These are phyloP conservation scores for Heliconius sara DNA, from an alignment of 2,888 invertebrate genomes.

Conservation along the genomic window DNA sequence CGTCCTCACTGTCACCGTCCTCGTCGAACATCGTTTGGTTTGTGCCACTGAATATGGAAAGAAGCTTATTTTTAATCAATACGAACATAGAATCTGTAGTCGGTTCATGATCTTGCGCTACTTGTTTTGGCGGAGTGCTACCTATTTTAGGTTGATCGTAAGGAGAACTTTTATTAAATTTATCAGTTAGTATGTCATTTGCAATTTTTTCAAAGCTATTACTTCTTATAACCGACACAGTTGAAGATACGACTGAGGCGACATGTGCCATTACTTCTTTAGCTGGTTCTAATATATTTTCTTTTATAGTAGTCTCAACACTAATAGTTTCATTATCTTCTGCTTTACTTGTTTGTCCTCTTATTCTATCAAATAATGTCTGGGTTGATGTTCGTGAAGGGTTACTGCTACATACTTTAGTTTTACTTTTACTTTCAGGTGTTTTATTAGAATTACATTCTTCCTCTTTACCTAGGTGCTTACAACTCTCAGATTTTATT, in stretches of 20 bases:
- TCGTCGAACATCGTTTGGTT: conserved; percentile 20
- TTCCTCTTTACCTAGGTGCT: conserved; percentile 48
- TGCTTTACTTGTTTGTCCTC: conserved; percentile 22
- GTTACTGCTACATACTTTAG: conserved; percentile 32
- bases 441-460: conserved; percentile 41
- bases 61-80: conserved; percentile 37
- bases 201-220: conserved; percentile 33
- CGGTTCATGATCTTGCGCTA: conserved; percentile 33
- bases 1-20: conserved; percentile 25
- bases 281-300: conserved; percentile 34
- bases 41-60: conserved; percentile 37
- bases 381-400: conserved; percentile 22
- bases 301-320: conserved; percentile 28
- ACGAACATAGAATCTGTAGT: conserved; percentile 37
- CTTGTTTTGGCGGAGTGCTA: conserved; percentile 21
- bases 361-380: conserved; percentile 36
- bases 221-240: conserved; percentile 31
- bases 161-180: conserved; percentile 37
- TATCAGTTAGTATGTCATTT: conserved; percentile 30
- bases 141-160: conserved; percentile 31
- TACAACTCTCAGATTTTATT: conserved; percentile 55
- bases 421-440: conserved; percentile 42
- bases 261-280: conserved; percentile 27
- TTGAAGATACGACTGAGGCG: conserved; percentile 33
- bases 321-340: conserved; percentile 26